phyloP scores from a whole-genome alignment of 2,888 invertebrate species.

The Priocnemis perturbator region DNA sequence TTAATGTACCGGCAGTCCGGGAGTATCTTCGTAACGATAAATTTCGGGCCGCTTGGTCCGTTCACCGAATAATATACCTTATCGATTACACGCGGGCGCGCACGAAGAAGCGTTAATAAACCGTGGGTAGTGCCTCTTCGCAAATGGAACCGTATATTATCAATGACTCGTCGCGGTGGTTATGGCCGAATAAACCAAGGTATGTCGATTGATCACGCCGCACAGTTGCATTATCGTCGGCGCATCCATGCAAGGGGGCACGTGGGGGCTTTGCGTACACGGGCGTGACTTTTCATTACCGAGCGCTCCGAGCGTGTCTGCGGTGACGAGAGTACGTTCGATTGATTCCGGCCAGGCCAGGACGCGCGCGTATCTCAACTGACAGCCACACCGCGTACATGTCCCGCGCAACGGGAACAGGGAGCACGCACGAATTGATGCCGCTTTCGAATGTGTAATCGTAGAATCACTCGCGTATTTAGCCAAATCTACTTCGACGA shows the following conservation, averaged over 20 bases:
- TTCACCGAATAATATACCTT: slow-evolving; percentile 27
- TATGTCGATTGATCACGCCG: slow-evolving; percentile 22
- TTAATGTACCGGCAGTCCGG: no score
- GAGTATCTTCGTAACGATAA: no score
- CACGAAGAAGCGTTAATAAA: slow-evolving; percentile 50
- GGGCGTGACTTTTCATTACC: slow-evolving; percentile 17
- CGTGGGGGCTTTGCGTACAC: not conserved
- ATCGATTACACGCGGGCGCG: slow-evolving; percentile 35
- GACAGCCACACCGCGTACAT: no score
- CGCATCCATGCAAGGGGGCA: not conserved
- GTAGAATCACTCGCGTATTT: no score
- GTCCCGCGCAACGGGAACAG: no score
- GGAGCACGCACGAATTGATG: no score
- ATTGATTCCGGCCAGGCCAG: slow-evolving; percentile 10
- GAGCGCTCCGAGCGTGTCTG: slow-evolving; percentile 2
- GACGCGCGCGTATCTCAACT: no score
- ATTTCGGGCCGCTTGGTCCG: not conserved
- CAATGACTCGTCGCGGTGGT: slow-evolving; percentile 43
- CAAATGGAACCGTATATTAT: slow-evolving; percentile 48
- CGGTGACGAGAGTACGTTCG: slow-evolving; percentile 14
- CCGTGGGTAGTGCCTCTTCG: slow-evolving; percentile 29
- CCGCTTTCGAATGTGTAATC: no score
- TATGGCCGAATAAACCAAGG: slow-evolving; percentile 41
- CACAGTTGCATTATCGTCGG: slow-evolving; percentile 27
- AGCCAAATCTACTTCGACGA: no score